phyloP scores from a whole-genome alignment of 2,797 vertebrate genomes.

The Macrochelys suwanniensis region DNA sequence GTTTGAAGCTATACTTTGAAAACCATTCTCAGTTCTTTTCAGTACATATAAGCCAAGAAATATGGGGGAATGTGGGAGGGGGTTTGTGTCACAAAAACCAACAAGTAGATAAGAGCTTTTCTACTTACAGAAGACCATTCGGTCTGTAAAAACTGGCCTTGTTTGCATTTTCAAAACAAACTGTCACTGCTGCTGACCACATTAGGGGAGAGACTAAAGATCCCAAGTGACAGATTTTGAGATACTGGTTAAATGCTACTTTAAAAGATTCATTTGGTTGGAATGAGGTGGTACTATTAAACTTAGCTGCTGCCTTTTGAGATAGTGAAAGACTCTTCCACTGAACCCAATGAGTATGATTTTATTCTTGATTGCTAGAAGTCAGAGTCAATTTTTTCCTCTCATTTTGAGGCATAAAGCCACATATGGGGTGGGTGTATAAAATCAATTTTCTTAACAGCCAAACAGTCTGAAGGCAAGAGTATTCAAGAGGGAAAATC shows the following conservation, averaged over 20 bases:
- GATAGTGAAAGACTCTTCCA: background rate
- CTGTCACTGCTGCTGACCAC: constrained; percentile 14
- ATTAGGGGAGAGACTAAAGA: constrained; percentile 6
- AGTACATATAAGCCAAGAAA: background rate
- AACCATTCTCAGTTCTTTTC: constrained; percentile 1
- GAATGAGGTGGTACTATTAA: constrained; percentile 14
- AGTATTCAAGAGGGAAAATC: constrained; percentile 17
- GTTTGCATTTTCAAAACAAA: constrained; percentile 27
- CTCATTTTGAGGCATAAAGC: background rate
- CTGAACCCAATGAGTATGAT: background rate
- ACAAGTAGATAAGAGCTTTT: constrained; percentile 45
- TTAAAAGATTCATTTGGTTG: background rate
- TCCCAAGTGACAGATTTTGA: constrained; percentile 6
- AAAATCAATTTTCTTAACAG: background rate
- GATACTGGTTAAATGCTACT: constrained; percentile 8
- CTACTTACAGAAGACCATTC: constrained; percentile 9
- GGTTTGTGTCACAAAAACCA: constrained; percentile 9
- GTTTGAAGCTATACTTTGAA: constrained; percentile 23
- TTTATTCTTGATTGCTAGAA: background rate
- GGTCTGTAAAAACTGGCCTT: constrained; percentile 30
- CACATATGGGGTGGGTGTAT: background rate
- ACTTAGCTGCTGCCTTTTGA: background rate
- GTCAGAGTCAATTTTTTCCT: background rate
- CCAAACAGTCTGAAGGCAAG: background rate
- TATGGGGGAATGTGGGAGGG: background rate